Evolutionary conservation across 92 coral and sea anemone species (phyloP).

Genomic region (Palythoa caribaeorum): DNA sequence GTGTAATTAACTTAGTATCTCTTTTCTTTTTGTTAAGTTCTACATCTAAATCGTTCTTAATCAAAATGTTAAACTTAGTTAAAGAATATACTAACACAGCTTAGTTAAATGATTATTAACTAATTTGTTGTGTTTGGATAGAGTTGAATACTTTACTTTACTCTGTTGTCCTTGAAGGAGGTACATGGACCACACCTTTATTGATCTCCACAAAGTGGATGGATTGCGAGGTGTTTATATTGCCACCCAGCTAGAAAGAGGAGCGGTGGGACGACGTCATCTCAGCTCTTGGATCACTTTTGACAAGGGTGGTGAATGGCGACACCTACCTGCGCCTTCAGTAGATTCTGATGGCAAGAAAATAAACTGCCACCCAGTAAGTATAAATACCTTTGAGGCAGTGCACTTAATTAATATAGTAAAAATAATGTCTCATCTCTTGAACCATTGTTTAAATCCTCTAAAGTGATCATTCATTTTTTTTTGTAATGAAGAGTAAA

Average conservation of each 20-base stretch:
- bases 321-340: conserved; percentile 70
- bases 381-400: conserved; percentile 18
- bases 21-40: too few relatives aligned
- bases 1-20: too few relatives aligned
- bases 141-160: not conserved
- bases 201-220: conserved; percentile 92
- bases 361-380: conserved; percentile 78
- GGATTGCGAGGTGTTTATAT: conserved; percentile 92
- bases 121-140: not conserved
- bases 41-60: too few relatives aligned
- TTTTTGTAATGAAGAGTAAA: too few relatives aligned
- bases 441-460: too few relatives aligned
- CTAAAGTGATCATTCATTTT: too few relatives aligned
- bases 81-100: not conserved
- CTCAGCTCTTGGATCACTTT: conserved; percentile 79
- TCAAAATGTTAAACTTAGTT: not conserved
- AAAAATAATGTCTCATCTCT: too few relatives aligned
- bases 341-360: conserved; percentile 62
- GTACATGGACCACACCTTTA: conserved; percentile 79
- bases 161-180: conserved; percentile 58
- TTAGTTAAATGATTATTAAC: not conserved
- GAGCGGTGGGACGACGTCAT: conserved; percentile 75
- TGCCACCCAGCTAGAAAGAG: conserved; percentile 86
- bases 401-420: too few relatives aligned
- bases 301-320: conserved; percentile 94